Percentiles rank a stretch among this genome's conserved stretches.
Evolutionary conservation across 2,888 invertebrate genomes (phyloP).

Genomic region (Andrena dorsata): DNA sequence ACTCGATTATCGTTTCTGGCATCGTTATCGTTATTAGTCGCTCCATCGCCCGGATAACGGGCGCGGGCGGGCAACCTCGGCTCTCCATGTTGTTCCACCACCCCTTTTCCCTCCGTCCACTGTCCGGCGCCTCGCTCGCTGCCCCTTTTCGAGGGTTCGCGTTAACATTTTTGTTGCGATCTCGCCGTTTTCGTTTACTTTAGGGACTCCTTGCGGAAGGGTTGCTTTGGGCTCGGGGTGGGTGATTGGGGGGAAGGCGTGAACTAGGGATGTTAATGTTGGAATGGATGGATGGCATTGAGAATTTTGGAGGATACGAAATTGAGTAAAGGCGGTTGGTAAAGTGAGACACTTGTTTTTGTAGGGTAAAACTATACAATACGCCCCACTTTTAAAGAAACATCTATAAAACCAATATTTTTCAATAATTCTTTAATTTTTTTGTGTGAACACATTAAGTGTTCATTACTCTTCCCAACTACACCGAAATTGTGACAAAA

Average conservation of each 20-base stretch:
- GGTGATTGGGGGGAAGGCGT: not conserved
- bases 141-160: not conserved
- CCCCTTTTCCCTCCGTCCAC: not conserved
- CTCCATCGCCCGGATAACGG: slow-evolving; percentile 74
- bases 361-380: too few species aligned
- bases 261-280: too few species aligned
- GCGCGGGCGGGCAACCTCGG: slow-evolving; percentile 28
- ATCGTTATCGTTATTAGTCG: slow-evolving; percentile 82
- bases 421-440: too few species aligned
- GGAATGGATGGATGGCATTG: too few species aligned
- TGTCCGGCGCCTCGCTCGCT: not conserved
- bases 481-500: too few species aligned
- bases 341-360: too few species aligned
- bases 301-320: too few species aligned
- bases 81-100: slow-evolving; percentile 17
- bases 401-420: too few species aligned
- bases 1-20: slow-evolving; percentile 80
- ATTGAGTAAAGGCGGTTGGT: too few species aligned
- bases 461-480: too few species aligned
- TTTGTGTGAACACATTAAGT: too few species aligned
- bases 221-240: not conserved
- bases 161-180: not conserved
- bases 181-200: not conserved
- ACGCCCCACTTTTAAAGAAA: too few species aligned
- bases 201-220: not conserved